Base-by-base conservation (phyloP, 1,140 invertebrate species). In the Pseudomyrmex dendroicus region DNA sequence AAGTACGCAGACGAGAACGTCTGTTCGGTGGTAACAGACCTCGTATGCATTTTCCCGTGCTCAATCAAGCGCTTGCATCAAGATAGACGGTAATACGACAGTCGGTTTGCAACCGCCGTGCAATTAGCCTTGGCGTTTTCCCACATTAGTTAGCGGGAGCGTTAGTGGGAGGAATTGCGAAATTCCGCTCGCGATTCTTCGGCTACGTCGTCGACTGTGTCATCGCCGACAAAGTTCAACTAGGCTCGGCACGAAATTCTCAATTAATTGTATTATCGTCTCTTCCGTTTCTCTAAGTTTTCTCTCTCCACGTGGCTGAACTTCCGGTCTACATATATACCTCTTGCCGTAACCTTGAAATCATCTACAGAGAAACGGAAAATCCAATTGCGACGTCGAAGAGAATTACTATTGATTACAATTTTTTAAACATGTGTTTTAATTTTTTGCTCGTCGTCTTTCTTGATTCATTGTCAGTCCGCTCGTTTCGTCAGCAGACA, bases 111-210 rank as follows among this genome's bases (percentile, higher is more conserved):
- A 83, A 84, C 76, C 59, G 73, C 62, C 46, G 77, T 72, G 20
- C 86, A 84, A 89, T 90, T 90, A 89, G 78, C 86, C 88, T 86
- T 83, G 78, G 68, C 72, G 76, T 64, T 90, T 89, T 89, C 89
- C 86, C 88, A 89, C 88, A 89, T 89, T 89, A 89, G 52, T 86
- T 84, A 74, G 20, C 52, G 17, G 50, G 8, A 35, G 54, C 54
- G 57, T 82, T 80, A 76, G 84, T 86, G 57, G 70, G 73, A 76
- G 73, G 78, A 70, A 85, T 89, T 88, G 64, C 50, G 86, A 88
- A 89, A 84, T 88, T 88, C 57, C 83, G 52, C 66, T 73, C 46
- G 56, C 54, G 72, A 84, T 86, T 80, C 85, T 56, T 78, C 67
- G 63, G 20, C 44, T 20, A 9, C 25, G 50, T 48, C 67, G 57